phyloP scores from a whole-genome alignment of 2,113 vertebrate species.

The Mustela lutreola region DNA sequence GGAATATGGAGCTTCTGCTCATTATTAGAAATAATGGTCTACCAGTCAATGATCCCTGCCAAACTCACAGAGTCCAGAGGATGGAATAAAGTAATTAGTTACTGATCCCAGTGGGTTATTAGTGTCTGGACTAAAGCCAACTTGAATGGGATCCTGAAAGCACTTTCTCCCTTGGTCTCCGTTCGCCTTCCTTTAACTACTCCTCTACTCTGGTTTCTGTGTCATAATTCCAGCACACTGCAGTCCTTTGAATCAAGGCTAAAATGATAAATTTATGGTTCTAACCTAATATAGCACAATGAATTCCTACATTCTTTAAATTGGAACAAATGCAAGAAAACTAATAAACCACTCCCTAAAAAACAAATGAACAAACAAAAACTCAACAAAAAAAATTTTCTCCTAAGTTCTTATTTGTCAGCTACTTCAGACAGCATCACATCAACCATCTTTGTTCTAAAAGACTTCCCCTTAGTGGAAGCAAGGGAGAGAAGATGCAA shows the following conservation, averaged over 20 bases:
- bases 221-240: not conserved
- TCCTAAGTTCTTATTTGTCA: not conserved
- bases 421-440: not conserved
- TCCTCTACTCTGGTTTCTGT: not conserved
- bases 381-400: not conserved
- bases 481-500: not conserved
- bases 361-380: not conserved
- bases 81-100: slow-evolving; percentile 25
- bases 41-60: not conserved
- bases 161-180: not conserved
- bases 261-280: not conserved
- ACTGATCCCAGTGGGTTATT: not conserved
- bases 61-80: slow-evolving; percentile 40
- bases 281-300: not conserved
- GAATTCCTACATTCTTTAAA: not conserved
- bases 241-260: not conserved
- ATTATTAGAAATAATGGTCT: slow-evolving; percentile 29
- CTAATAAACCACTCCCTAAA: not conserved
- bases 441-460: not conserved
- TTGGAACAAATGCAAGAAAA: not conserved
- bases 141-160: slow-evolving; percentile 29
- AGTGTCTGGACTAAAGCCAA: not conserved
- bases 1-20: not conserved
- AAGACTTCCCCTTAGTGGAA: not conserved
- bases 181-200: not conserved